Evolutionary conservation across 2,888 invertebrate genomes (phyloP), one percentile per base, ranked within the genome.

Genomic region (Drosophila niveifrons): DNA sequence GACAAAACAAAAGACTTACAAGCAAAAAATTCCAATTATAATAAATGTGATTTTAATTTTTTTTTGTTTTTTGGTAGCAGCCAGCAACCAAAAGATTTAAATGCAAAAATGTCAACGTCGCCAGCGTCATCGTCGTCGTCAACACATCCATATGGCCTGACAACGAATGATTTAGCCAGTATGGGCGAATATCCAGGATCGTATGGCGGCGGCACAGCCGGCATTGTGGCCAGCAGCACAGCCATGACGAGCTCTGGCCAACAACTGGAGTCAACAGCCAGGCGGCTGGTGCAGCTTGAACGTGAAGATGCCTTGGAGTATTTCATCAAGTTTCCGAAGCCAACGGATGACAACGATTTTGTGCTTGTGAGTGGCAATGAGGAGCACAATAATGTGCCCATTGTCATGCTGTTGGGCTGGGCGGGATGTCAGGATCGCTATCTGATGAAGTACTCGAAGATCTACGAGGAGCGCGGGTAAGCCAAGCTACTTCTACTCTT

Each of bases 351-450:
- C 61, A 90, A 88, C 51, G 94, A 94, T 80, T 94, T 94, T 88
- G 94, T 94, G 36, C 94, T 94, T 84, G 93, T 94, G 9, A 78
- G 62, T 28, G 64, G 65, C 34, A 70, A 66, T 62, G 94, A 94
- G 74, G 93, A 94, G 80, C 94, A 94, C 75, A 93, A 93, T 46
- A 94, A 94, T 90, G 93, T 95, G 79, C 95, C 96, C 41, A 94
- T 96, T 51, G 94, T 96, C 31, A 92, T 96, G 72, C 91, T 96
- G 15, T 93, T 96, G 70, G 96, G 96, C 36, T 96, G 96, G 96
- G 96, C 96, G 53, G 96, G 96, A 41, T 96, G 96, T 90, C 94
- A 95, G 90, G 96, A 96, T 91, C 95, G 95, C 88, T 95, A 96
- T 91, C 91, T 96, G 58, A 94, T 95, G 80, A 96, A 96, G 90